phyloP scores from a whole-genome alignment of 1,140 invertebrate species.

The Holotrichia oblita region DNA sequence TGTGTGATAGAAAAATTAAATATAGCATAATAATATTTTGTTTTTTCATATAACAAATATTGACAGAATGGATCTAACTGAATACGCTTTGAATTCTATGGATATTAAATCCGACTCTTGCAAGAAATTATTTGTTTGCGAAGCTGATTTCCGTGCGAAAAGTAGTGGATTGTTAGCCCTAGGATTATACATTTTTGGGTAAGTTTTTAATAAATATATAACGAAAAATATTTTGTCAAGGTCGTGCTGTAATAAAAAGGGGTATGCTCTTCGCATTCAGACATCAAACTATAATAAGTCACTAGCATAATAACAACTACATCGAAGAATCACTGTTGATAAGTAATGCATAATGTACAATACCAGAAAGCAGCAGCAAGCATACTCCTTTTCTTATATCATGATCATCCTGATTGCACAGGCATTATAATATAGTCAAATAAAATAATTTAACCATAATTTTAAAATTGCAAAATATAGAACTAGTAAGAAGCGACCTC shows the following conservation, averaged over 20 bases:
- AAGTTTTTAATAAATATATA: conserved; percentile 39
- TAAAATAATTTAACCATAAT: background rate
- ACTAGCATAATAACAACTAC: too few relatives aligned
- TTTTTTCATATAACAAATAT: background rate
- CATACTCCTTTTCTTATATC: too few relatives aligned
- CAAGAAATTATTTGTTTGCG: conserved; percentile 57
- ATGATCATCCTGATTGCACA: too few relatives aligned
- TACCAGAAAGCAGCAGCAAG: too few relatives aligned
- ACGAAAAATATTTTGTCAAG: background rate
- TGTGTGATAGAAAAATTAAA: background rate
- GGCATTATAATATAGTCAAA: too few relatives aligned
- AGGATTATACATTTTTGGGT: conserved; percentile 53
- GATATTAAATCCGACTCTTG: conserved; percentile 52
- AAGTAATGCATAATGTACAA: too few relatives aligned
- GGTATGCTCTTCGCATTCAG: too few relatives aligned
- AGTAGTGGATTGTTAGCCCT: conserved; percentile 48
- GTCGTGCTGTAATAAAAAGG: too few relatives aligned
- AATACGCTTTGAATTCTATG: conserved; percentile 55
- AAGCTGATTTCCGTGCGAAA: conserved; percentile 51
- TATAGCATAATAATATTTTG: background rate
- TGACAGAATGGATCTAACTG: conserved; percentile 54
- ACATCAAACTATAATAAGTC: too few relatives aligned
- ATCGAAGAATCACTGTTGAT: too few relatives aligned
- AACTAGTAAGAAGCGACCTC: too few relatives aligned
- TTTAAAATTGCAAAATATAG: background rate